Conservation (phyloP, 2,888 invertebrate species). For the Hemaris fuciformis region DNA sequence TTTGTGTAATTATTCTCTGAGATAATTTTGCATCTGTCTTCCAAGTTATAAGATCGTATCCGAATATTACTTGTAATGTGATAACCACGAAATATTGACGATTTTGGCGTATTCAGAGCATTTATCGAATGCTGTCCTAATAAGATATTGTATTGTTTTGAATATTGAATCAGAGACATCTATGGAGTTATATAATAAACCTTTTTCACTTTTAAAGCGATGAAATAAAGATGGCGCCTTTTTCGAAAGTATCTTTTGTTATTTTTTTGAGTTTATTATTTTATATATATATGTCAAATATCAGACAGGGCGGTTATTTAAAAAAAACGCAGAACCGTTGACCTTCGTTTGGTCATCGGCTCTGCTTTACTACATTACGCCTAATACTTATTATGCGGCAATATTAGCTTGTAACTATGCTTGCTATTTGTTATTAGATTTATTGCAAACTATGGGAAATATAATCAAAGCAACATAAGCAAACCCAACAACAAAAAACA, state of each 20-base stretch:
- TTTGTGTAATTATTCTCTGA: neutral
- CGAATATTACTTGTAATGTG: conserved; percentile 49
- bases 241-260: neutral
- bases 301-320: no score
- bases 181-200: neutral
- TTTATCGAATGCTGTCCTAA: conserved; percentile 16
- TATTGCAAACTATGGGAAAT: no score
- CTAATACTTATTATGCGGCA: no score
- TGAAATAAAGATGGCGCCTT: neutral
- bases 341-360: no score
- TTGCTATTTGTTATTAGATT: no score
- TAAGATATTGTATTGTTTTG: neutral
- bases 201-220: neutral
- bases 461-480: no score
- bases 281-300: no score
- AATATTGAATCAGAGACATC: neutral
- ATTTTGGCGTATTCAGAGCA: conserved; percentile 37
- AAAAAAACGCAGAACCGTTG: no score
- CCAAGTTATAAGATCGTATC: conserved; percentile 20
- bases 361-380: no score
- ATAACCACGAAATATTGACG: conserved; percentile 33
- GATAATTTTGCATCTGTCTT: neutral
- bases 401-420: no score
- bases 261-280: neutral
- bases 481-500: no score